These are phyloP conservation scores for Dexiosoma caninum DNA, from an alignment of 2,888 invertebrate genomes.

Conservation along the genomic window DNA sequence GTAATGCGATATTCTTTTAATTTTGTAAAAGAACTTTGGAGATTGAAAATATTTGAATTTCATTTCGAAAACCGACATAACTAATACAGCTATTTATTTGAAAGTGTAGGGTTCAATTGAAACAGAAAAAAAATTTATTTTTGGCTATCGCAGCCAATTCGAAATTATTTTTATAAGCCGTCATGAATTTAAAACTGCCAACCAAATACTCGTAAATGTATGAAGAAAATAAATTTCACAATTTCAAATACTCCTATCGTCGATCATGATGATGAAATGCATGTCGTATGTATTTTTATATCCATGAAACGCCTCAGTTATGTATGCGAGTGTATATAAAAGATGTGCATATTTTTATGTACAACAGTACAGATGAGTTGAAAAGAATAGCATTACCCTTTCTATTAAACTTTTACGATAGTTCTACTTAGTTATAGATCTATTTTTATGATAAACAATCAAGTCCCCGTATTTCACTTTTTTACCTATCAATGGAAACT, in stretches of 20 bases:
- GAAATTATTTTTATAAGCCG: slow-evolving; percentile 59
- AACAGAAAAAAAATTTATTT: slow-evolving; percentile 40
- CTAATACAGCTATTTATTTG: no score
- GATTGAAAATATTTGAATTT: no score
- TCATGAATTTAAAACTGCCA: slow-evolving; percentile 63
- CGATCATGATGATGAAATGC: slow-evolving; percentile 49
- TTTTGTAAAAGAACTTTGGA: no score
- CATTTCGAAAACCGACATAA: no score
- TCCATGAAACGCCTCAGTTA: background rate
- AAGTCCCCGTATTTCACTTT: no score
- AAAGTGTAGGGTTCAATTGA: slow-evolving; percentile 4
- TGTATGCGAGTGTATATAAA: background rate
- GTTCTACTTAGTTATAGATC: no score
- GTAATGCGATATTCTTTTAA: no score
- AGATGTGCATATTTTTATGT: background rate
- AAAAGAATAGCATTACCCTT: no score
- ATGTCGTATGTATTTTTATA: background rate
- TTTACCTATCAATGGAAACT: no score
- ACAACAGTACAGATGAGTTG: no score
- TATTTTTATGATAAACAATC: no score
- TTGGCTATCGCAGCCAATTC: slow-evolving; percentile 62
- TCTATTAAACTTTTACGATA: no score
- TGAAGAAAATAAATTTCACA: slow-evolving; percentile 11
- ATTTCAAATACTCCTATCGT: background rate
- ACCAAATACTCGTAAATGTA: slow-evolving; percentile 52